Base-by-base conservation (phyloP, 2,888 invertebrate species). In the Argynnis bischoffii region DNA sequence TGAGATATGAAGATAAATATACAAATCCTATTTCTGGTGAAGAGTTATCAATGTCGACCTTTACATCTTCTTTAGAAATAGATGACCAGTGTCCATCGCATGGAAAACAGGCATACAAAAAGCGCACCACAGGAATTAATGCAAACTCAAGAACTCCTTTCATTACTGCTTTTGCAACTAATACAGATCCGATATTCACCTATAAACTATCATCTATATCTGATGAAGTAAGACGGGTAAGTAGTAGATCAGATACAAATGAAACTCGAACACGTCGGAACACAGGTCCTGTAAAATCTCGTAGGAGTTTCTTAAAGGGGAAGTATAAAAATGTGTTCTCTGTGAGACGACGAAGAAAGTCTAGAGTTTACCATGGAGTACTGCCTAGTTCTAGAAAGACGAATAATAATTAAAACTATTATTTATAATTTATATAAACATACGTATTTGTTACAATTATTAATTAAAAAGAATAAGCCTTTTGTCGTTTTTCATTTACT, bases 1-100 rank as follows among this genome's bases (percentile, higher is more conserved):
- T 89, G 66, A 79, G 84, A 71, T 88, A 79, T 74, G 84, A 88
- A 73, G 86, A 88, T 70, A 89, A 88, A 75, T 84, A 50, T 72
- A 89, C 86, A 6, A 82, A 76, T 75, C 72, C 72, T 13, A 75
- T 78, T 69, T 78, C 81, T n/a, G 77, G 69, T 26, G 76, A 71
- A 6, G 81, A 84, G 18, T 61, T 71, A 18, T 79, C 81, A 51
- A 54, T 79, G 47, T 79, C 84, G 5, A 81, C 79, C 1, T 75
- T 74, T 57, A 85, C 79, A 16, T 81, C 77, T 63, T 84, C 87
- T 15, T 56, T 79, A 13, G 87, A 81, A 18, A 74, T 79, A 16
- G 83, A 85, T 73, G 77, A 78, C 0, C 76, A 81, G 16, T 83
- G 83, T 67, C 83, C 84, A 0, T 81, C 86, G 6, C 84, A 85